Base-by-base conservation (phyloP, 2,888 invertebrate genomes). In the Yponomeuta malinellus region DNA sequence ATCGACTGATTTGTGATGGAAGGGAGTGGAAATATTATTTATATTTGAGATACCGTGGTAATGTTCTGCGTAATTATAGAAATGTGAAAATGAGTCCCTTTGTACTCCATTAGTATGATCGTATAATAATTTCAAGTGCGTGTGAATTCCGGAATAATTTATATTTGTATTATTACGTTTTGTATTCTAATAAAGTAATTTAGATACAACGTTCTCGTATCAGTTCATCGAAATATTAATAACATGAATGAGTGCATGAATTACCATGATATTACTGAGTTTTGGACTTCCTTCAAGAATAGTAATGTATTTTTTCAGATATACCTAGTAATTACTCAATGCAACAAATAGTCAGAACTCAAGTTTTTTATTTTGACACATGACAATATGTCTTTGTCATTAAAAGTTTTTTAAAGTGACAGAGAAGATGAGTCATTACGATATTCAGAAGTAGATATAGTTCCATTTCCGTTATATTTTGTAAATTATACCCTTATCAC, bases 11-110 rank as follows among this genome's bases (percentile, higher is more conserved):
- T 87, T 86, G 86, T 83, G 78, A 78, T 75, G 78, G 76, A 75
- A 79, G 78, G 78, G 81, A 82, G 81, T 81, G 31, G 48, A 68
- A 71, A 71, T 80, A 83, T 83, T 84, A 85, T 87, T 87, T 86
- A 86, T 86, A 83, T 81, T 82, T 82, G 78, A 79, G 83, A 83
- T 81, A 82, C 83, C 83, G 82, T 81, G 78, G 79, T 83, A 83
- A 86, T 85, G 83, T 81, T 81, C 73, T 75, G 78, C 81, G 79
- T 82, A 78, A 82, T 83, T 83, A 79, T 78, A 79, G 78, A 78
- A 75, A 79, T 77, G 78, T 74, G 78, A 73, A 74, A 78, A 78
- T 78, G 78, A 76, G 76, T 75, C 72, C 63, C 71, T 72, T 59
- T 70, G 63, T 72, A 10, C 48, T 48, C 43, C 52, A 59, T 70